These are phyloP conservation scores for Pharmacophagus antenor DNA, from an alignment of 2,888 invertebrate species.

Conservation along the genomic window DNA sequence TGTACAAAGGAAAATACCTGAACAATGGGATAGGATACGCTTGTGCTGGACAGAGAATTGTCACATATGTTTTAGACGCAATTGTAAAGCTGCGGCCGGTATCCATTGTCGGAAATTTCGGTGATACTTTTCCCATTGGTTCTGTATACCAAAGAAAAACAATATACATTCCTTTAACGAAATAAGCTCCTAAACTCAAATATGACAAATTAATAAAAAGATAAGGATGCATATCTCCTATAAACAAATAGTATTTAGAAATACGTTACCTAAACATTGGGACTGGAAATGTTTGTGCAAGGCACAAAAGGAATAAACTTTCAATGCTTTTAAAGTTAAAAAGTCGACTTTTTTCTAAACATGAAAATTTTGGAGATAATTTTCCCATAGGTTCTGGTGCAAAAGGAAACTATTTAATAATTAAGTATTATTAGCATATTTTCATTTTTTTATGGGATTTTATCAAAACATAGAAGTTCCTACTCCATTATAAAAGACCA, in stretches of 20 bases:
- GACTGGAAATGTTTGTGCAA: slow-evolving; percentile 85
- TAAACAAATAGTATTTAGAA: neutral
- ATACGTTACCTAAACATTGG: slow-evolving; percentile 85
- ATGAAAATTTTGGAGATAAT: slow-evolving; percentile 84
- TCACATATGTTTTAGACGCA: slow-evolving; percentile 75
- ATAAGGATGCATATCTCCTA: no score
- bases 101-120: slow-evolving; percentile 82
- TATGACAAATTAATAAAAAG: neutral
- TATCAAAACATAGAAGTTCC: neutral
- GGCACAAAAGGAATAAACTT: slow-evolving; percentile 81
- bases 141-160: slow-evolving; percentile 74
- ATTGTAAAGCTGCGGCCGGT: slow-evolving; percentile 75
- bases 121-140: slow-evolving; percentile 90
- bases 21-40: slow-evolving; percentile 87
- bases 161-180: slow-evolving; percentile 14
- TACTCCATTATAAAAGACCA: slow-evolving; percentile 11
- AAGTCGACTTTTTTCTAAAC: slow-evolving; percentile 66
- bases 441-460: neutral
- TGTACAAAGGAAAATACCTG: slow-evolving; percentile 79
- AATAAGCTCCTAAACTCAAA: no score
- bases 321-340: slow-evolving; percentile 65
- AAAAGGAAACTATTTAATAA: slow-evolving; percentile 37
- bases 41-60: slow-evolving; percentile 85
- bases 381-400: slow-evolving; percentile 83
- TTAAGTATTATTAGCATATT: neutral